A percentile compares a stretch with the other conserved stretches of the same genome.
phyloP scores from a whole-genome alignment of 1,140 invertebrate species.

The Leucophenga varia region DNA sequence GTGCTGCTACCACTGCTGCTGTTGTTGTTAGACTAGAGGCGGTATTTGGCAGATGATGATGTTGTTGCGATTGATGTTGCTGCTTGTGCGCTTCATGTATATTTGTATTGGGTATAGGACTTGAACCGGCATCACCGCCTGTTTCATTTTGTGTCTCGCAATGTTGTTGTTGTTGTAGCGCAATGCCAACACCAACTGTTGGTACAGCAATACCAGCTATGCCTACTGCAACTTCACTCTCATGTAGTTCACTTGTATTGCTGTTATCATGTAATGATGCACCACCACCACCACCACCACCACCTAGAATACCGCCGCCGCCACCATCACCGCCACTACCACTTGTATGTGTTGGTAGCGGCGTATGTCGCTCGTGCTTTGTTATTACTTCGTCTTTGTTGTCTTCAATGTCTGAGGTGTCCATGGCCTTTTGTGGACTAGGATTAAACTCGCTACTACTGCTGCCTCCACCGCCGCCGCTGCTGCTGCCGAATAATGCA shows the following conservation, averaged over 20 bases:
- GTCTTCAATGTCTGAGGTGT: slow-evolving; percentile 49
- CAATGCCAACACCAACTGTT: not conserved
- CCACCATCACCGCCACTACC: slow-evolving; percentile 10
- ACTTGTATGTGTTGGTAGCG: slow-evolving; percentile 9
- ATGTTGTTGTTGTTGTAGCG: no score
- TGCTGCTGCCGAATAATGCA: slow-evolving; percentile 6
- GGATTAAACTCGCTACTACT: slow-evolving; percentile 46
- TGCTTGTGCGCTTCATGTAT: slow-evolving; percentile 49
- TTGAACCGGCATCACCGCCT: slow-evolving; percentile 42
- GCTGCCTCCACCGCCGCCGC: slow-evolving; percentile 36
- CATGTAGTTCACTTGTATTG: no score
- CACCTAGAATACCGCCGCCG: slow-evolving; percentile 17
- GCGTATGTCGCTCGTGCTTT: slow-evolving; percentile 40
- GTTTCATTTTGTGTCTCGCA: no score
- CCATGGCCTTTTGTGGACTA: slow-evolving; percentile 48
- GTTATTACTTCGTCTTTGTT: slow-evolving; percentile 38
- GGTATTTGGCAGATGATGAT: slow-evolving; percentile 24
- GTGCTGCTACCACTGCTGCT: slow-evolving; percentile 9
- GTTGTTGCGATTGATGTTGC: slow-evolving; percentile 20
- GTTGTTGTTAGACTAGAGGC: slow-evolving; percentile 21
- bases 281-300: slow-evolving; percentile 6
- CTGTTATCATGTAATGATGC: no score
- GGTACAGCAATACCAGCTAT: slow-evolving; percentile 1
- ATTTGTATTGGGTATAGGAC: slow-evolving; percentile 51
- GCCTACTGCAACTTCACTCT: no score